These are phyloP conservation scores for Ispidina picta DNA, from an alignment of 2,797 vertebrate species.

Conservation along the genomic window DNA sequence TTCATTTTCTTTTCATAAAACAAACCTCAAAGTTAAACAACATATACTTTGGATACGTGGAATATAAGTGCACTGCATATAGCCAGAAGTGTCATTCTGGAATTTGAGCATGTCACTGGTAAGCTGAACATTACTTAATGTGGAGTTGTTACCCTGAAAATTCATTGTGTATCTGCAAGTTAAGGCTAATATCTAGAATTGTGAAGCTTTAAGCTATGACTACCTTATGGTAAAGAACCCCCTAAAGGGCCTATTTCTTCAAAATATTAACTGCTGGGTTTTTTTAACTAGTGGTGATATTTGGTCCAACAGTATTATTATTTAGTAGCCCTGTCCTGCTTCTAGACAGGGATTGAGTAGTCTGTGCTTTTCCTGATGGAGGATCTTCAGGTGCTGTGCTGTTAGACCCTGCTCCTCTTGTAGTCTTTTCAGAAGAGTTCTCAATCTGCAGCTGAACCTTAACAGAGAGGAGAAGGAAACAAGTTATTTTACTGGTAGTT, in stretches of 20 bases:
- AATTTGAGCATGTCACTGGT: neutral
- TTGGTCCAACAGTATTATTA: neutral
- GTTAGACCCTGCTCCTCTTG: neutral
- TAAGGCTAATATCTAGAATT: neutral
- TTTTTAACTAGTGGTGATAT: neutral
- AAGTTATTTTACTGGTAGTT: neutral
- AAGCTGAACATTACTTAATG: neutral
- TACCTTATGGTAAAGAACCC: neutral
- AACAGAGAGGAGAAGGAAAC: neutral
- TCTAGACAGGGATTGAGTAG: neutral
- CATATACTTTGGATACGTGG: constrained; percentile 11
- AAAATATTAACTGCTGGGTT: neutral
- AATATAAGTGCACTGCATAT: neutral
- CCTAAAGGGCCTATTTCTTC: neutral
- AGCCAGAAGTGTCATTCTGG: neutral
- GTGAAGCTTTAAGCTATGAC: neutral
- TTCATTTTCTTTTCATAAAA: constrained; percentile 59
- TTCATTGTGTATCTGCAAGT: neutral
- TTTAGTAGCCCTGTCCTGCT: neutral
- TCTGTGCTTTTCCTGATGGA: neutral
- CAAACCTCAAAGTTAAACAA: constrained; percentile 49
- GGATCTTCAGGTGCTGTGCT: neutral
- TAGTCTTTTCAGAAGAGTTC: neutral
- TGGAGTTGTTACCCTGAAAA: neutral
- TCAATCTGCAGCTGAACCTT: neutral